Evolutionary conservation across 2,797 vertebrate species (phyloP), one percentile per base, ranked within the genome.

Genomic region (Enteromius argenteus): DNA sequence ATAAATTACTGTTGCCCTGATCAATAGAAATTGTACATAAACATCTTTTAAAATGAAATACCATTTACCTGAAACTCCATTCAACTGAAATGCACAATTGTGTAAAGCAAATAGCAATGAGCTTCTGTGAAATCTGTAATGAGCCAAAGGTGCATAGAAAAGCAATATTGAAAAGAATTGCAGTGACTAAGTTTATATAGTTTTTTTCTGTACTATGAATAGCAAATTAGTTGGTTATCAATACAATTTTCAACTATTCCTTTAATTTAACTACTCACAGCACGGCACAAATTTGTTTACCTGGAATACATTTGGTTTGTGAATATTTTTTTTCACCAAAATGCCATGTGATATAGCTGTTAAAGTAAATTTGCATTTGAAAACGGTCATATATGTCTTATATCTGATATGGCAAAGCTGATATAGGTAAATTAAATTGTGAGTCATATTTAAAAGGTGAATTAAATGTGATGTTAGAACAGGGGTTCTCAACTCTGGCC

Each of bases 21-120:
- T 53, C 46, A 80, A 13, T 56, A 56, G 35, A 69, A 51, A 37
- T 69, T 53, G 27, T 39, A 80, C 44, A 27, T 21, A 51, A 69
- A 69, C 13, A 69, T 69, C 30, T 69, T 49, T 56, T 35, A 7
- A 68, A 68, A 69, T 69, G 0, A 56, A 79, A 69, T 69, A 49
- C 3, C 1, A 21, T 66, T 79, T 35, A 77, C 13, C 15, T 11
- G 0, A 58, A 58, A 11, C 56, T 13, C 56, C 56, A 62, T 62
- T 60, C 11, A 44, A 14, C 1, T 10, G 58, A 77, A 42, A 46
- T 66, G 27, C 17, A 42, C 15, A 46, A 13, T 30, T 64, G 39
- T 27, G n/a, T 7, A 42, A 49, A 44, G 6, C 68, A 72, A 46
- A 72, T 10, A 30, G 23, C 7, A 1, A 27, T 46, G 7, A 32